Percentiles rank a stretch among this genome's conserved stretches.
phyloP scores from a whole-genome alignment of 2,888 invertebrate genomes.

The Drosophila prostipennis region DNA sequence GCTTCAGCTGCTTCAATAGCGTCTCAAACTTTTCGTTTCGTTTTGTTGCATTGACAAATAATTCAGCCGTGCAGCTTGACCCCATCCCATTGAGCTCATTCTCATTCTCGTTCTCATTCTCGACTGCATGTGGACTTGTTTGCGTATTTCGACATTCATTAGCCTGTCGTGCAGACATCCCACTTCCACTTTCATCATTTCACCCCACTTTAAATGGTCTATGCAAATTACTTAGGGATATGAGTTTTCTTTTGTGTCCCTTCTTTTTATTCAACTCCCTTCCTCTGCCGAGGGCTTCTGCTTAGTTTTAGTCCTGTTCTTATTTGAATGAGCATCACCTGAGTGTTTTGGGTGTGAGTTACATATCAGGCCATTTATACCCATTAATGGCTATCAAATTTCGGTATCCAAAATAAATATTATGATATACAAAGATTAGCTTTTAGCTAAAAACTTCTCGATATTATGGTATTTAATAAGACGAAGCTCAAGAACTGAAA shows the following conservation, averaged over 20 bases:
- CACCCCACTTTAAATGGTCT: not conserved
- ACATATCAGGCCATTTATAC: no score
- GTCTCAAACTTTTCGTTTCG: conserved; percentile 73
- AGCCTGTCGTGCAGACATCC: conserved; percentile 46
- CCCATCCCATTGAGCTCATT: not conserved
- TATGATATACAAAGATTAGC: no score
- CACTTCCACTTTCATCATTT: no score
- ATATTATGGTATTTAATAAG: no score
- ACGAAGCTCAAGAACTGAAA: no score
- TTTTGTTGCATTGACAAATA: conserved; percentile 74
- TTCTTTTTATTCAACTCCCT: not conserved
- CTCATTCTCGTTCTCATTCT: not conserved
- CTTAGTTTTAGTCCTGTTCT: not conserved
- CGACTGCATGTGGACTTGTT: conserved; percentile 14
- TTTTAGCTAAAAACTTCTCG: no score
- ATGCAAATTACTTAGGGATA: conserved; percentile 40
- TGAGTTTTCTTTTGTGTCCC: conserved; percentile 7
- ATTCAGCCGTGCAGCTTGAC: conserved; percentile 41
- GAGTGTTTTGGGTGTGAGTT: no score
- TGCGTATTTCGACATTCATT: conserved; percentile 66
- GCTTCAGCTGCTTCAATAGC: conserved; percentile 60
- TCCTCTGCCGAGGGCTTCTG: not conserved
- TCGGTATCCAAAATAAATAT: no score
- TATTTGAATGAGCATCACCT: not conserved
- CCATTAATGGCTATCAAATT: no score